Base-by-base conservation (phyloP, 2,797 vertebrate genomes). In the Notolabrus celidotus region DNA sequence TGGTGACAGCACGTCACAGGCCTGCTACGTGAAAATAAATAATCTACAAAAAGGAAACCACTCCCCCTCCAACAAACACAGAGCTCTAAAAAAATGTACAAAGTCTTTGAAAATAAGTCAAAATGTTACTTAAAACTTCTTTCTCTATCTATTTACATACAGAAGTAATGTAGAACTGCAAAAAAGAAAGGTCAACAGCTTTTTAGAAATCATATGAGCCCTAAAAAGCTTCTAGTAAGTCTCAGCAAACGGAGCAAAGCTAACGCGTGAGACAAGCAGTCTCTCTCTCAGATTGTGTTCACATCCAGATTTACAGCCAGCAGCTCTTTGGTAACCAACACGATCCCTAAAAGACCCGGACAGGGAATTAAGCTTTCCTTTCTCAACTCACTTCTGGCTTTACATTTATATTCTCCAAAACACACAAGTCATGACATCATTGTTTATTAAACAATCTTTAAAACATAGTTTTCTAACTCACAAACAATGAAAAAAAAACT, bases 241-340 rank as follows among this genome's bases (percentile, higher is more conserved):
- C 69, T 86, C 31, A 11, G 71, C 71, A 76, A 75, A 74, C 51
- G 51, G 16, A 71, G 56, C 67, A 51, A 58, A 71, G 51, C 39
- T 5, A n/a, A 53, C 5, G 52, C 53, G 1, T 7, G 2, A 75
- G 65, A 78, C 59, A 60, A 39, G 50, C 52, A 31, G 43, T 63
- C 68, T 52, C 70, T 49, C 74, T 47, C 74, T 86, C 78, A 10
- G 84, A 80, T 70, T 78, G 83, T 74, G 65, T 78, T 81, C 65
- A 71, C 84, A 60, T 87, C 82, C 89, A 84, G 79, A 84, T 91
- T 90, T 88, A 91, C 84, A 88, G 81, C 82, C 92, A 90, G 91
- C 67, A 31, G 92, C 87, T 98, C 97, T 99, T 98, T 98, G 97
- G 97, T 98, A 93, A 95, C 93, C 91, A 89, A 95, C 93, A 89